Conservation (phyloP, 2,888 invertebrate species). For the Augiades crinisus region DNA sequence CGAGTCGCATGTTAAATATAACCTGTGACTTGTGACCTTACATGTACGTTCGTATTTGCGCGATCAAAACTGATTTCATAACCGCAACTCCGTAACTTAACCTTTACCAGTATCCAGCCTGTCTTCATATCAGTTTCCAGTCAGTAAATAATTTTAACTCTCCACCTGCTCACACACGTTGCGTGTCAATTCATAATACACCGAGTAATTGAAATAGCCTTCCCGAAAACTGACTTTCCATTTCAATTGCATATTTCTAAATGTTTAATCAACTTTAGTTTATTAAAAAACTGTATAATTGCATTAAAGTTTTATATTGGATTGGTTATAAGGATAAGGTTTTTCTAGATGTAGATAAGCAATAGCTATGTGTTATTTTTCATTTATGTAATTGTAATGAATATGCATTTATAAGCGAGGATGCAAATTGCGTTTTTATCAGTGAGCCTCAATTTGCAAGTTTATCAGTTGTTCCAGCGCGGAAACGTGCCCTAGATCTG, state of each 20-base stretch:
- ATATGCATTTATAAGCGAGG: slow-evolving; percentile 4
- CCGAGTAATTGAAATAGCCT: slow-evolving; percentile 49
- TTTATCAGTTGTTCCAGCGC: slow-evolving; percentile 59
- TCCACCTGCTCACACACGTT: slow-evolving; percentile 34
- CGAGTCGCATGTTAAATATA: slow-evolving; percentile 36
- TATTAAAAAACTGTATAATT: neutral
- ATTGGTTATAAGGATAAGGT: too few relatives aligned
- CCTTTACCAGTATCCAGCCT: slow-evolving; percentile 16
- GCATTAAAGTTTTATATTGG: too few relatives aligned
- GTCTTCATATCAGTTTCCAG: slow-evolving; percentile 44
- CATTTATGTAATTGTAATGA: neutral
- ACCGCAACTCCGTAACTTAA: slow-evolving; percentile 39
- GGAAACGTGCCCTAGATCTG: slow-evolving; percentile 67
- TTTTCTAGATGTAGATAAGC: too few relatives aligned
- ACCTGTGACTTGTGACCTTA: slow-evolving; percentile 53
- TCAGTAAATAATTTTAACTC: slow-evolving; percentile 26
- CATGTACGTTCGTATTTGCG: slow-evolving; percentile 36
- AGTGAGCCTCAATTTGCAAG: slow-evolving; percentile 56
- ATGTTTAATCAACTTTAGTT: neutral
- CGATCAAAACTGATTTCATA: slow-evolving; percentile 52
- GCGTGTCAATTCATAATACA: slow-evolving; percentile 48
- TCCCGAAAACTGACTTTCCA: slow-evolving; percentile 50
- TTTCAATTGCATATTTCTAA: neutral
- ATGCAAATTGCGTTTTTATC: slow-evolving; percentile 28
- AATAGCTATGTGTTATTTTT: too few relatives aligned